A percentile compares a stretch with the other conserved stretches of the same genome.
phyloP scores from a whole-genome alignment of 2,797 vertebrate species.

The Cyprinella venusta region DNA sequence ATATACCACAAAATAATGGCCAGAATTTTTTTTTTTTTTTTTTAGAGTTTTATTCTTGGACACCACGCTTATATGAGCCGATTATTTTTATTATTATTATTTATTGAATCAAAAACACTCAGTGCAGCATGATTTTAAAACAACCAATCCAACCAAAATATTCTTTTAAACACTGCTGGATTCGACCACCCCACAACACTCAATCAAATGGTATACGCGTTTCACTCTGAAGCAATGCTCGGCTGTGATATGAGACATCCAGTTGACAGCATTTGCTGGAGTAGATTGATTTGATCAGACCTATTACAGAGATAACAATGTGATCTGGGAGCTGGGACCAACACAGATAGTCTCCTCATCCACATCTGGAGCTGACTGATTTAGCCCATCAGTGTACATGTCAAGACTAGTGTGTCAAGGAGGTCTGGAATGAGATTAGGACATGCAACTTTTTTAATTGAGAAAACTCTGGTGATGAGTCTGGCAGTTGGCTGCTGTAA shows the following conservation, averaged over 20 bases:
- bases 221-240: neutral
- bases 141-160: neutral
- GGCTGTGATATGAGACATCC: constrained; percentile 12
- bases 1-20: neutral
- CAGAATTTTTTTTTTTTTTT: neutral
- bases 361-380: constrained; percentile 59
- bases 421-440: constrained; percentile 64
- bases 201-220: neutral
- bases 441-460: constrained; percentile 71
- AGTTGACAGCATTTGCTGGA: constrained; percentile 18
- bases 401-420: constrained; percentile 62
- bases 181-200: neutral
- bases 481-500: constrained; percentile 40
- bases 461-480: constrained; percentile 49
- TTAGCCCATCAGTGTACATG: constrained; percentile 67
- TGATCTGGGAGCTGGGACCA: constrained; percentile 18
- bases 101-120: neutral
- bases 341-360: constrained; percentile 16
- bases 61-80: neutral
- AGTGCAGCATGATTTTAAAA: neutral
- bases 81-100: neutral
- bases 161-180: neutral
- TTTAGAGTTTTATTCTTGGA: neutral
- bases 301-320: constrained; percentile 21
- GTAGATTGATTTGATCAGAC: constrained; percentile 34